Evolutionary conservation across 1,140 invertebrate species (phyloP).

Genomic region (Polyergus mexicanus): DNA sequence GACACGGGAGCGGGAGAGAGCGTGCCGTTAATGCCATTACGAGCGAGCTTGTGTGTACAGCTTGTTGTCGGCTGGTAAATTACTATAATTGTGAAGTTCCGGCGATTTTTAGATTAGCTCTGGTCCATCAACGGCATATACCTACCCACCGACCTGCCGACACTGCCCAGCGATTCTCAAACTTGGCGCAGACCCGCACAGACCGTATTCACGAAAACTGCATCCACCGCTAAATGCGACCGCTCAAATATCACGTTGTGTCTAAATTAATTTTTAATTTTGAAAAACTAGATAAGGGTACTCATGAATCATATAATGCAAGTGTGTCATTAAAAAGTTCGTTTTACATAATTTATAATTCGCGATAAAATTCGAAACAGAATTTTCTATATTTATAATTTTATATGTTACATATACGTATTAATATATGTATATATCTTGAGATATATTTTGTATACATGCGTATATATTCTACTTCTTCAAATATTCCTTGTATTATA

Average conservation of each 20-base stretch:
- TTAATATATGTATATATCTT: no score
- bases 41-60: constrained; percentile 79
- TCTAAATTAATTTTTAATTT: constrained; percentile 12
- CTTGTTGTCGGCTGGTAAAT: constrained; percentile 86
- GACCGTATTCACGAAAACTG: not conserved
- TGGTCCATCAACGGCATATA: constrained; percentile 84
- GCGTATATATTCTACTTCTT: no score
- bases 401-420: no score
- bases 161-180: constrained; percentile 76
- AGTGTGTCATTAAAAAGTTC: not conserved
- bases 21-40: constrained; percentile 79
- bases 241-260: not conserved
- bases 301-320: not conserved
- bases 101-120: constrained; percentile 86
- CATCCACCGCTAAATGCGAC: not conserved
- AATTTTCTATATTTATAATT: no score
- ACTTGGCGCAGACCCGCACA: constrained; percentile 44
- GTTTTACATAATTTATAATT: no score
- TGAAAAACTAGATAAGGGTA: not conserved
- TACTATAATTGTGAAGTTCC: constrained; percentile 86
- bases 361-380: no score
- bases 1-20: constrained; percentile 77
- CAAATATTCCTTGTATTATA: no score
- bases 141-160: constrained; percentile 80
- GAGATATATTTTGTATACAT: no score